These are phyloP conservation scores for Himantopus leucocephalus DNA, from an alignment of 2,113 vertebrate genomes.

Conservation along the genomic window DNA sequence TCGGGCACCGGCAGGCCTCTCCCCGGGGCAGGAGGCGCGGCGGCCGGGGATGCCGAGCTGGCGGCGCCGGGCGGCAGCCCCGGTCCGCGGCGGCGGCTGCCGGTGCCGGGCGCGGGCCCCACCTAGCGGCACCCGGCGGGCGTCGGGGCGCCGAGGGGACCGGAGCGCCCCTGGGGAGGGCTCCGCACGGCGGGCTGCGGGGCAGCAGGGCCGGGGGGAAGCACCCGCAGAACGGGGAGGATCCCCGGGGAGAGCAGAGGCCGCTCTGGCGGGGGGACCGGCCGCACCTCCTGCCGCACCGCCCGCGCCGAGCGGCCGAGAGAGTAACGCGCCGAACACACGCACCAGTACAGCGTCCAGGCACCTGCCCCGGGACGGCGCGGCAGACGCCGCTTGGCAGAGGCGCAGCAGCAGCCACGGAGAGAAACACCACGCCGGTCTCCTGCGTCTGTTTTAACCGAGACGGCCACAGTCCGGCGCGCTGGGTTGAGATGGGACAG, in stretches of 20 bases:
- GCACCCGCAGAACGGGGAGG: neutral
- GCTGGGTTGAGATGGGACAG: neutral
- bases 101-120: neutral
- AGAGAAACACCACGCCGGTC: fast-evolving
- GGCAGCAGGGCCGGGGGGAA: no score
- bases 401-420: neutral
- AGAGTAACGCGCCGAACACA: no score
- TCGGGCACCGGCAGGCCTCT: neutral
- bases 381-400: no score
- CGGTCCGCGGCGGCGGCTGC: fast-evolving
- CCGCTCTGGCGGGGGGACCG: fast-evolving
- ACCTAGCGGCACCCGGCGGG: neutral
- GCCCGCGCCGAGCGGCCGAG: no score
- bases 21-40: no score
- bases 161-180: fast-evolving
- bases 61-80: neutral
- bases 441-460: fast-evolving
- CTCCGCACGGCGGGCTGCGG: neutral
- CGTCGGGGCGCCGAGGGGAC: neutral
- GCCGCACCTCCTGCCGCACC: no score
- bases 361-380: no score
- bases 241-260: no score
- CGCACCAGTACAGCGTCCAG: no score
- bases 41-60: neutral
- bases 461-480: fast-evolving